phyloP scores from a whole-genome alignment of 2,888 invertebrate genomes.

The Amorpha juglandis region DNA sequence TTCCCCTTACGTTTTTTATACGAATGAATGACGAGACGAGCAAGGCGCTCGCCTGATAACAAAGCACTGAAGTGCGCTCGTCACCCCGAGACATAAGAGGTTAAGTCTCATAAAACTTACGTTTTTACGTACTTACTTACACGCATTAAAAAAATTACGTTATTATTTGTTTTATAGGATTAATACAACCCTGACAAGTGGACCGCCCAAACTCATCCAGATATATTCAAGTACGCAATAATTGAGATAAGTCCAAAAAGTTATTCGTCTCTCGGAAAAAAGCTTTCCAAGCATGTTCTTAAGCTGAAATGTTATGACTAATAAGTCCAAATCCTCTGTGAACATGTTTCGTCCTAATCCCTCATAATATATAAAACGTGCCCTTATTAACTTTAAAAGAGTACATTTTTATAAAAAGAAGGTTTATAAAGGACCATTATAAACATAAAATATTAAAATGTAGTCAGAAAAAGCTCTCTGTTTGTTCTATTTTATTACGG shows the following conservation, averaged over 20 bases:
- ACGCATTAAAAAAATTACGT: no score
- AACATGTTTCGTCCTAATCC: not conserved
- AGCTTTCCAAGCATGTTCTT: slow-evolving; percentile 11
- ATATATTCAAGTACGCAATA: slow-evolving; percentile 23
- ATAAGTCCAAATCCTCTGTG: not conserved
- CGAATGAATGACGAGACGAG: no score
- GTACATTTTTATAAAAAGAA: not conserved
- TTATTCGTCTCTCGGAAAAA: slow-evolving; percentile 11
- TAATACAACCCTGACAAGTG: not conserved
- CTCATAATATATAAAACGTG: not conserved
- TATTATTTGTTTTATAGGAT: not conserved
- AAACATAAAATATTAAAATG: not conserved
- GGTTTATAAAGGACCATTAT: not conserved
- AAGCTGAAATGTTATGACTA: slow-evolving; percentile 15
- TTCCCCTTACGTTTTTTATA: no score
- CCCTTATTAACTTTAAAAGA: not conserved
- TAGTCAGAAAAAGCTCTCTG: not conserved
- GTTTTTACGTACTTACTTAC: no score
- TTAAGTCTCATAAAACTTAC: no score
- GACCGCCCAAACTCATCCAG: not conserved
- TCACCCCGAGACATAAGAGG: no score
- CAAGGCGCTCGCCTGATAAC: no score
- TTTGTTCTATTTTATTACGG: not conserved
- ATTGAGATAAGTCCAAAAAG: slow-evolving; percentile 27
- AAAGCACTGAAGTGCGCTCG: no score